Conservation (phyloP, 2,888 invertebrate genomes). For the Plagodis pulveraria region DNA sequence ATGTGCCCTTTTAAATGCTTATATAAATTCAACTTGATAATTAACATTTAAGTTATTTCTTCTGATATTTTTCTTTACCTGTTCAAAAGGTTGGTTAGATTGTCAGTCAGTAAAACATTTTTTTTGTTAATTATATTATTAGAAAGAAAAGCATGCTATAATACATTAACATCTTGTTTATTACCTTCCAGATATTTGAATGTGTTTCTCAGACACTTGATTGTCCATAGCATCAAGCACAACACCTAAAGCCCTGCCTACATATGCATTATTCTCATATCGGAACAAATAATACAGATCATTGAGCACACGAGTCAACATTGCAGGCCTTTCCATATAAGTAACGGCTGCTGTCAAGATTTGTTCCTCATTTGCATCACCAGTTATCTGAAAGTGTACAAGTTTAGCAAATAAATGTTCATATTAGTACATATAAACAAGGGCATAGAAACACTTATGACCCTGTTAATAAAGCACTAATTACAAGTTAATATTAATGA, state of each 20-base stretch:
- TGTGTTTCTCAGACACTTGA: slow-evolving; percentile 93
- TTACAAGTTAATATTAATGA: too few relatives aligned
- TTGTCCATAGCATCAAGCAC: slow-evolving; percentile 96
- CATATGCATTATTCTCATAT: slow-evolving; percentile 91
- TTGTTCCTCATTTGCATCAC: slow-evolving; percentile 96
- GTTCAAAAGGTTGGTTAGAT: too few relatives aligned
- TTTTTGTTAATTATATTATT: too few relatives aligned
- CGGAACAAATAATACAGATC: slow-evolving; percentile 95
- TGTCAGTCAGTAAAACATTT: too few relatives aligned
- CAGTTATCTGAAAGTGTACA: slow-evolving; percentile 88
- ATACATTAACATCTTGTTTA: background rate
- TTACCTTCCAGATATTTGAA: slow-evolving; percentile 96
- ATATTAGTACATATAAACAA: too few relatives aligned
- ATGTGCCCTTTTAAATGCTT: too few relatives aligned
- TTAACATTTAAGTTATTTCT: too few relatives aligned
- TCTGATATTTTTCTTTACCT: too few relatives aligned
- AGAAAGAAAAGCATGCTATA: too few relatives aligned
- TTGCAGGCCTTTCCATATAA: slow-evolving; percentile 93
- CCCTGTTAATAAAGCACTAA: too few relatives aligned
- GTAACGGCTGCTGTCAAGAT: slow-evolving; percentile 93
- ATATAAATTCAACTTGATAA: too few relatives aligned
- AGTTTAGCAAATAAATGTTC: background rate
- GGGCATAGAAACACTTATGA: too few relatives aligned
- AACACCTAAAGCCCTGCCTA: slow-evolving; percentile 90
- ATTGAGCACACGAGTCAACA: slow-evolving; percentile 93